Evolutionary conservation across 1,140 invertebrate species (phyloP).

Genomic region (Schlechtendalia chinensis): DNA sequence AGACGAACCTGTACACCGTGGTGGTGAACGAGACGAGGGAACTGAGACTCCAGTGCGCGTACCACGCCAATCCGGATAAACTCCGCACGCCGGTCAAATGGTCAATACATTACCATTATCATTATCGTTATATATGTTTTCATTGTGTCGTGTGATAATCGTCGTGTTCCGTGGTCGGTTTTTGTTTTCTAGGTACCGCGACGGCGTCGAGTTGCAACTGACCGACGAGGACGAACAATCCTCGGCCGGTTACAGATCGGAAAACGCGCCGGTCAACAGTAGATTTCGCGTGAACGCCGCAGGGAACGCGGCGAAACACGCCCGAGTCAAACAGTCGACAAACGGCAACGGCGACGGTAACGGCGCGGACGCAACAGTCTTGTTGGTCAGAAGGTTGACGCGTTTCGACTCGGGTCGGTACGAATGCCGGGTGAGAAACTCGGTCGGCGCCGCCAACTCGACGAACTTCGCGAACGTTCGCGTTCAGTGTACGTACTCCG

Average conservation of each 20-base stretch:
- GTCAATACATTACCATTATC: not conserved
- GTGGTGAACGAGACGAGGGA: slow-evolving; percentile 21
- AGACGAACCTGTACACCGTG: slow-evolving; percentile 10
- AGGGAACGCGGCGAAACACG: not conserved
- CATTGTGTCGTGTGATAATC: too few species aligned
- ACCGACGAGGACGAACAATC: slow-evolving; percentile 3
- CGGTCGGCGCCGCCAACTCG: slow-evolving; percentile 19
- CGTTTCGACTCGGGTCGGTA: slow-evolving; percentile 16
- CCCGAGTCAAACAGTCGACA: not conserved
- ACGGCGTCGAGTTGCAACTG: not conserved
- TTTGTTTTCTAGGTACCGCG: slow-evolving; percentile 12
- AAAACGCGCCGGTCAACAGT: not conserved
- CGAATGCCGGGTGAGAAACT: slow-evolving; percentile 16
- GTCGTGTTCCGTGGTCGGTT: not conserved
- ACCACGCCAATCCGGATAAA: slow-evolving; percentile 22
- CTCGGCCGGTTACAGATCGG: not conserved
- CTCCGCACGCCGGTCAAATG: slow-evolving; percentile 36
- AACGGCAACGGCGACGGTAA: not conserved
- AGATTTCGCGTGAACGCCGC: not conserved
- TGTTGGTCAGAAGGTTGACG: slow-evolving; percentile 9
- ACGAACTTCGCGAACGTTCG: slow-evolving; percentile 28
- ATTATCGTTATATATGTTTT: too few species aligned
- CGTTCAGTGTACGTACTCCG: slow-evolving; percentile 24
- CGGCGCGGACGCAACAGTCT: not conserved
- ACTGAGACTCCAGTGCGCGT: not conserved